Conservation (phyloP, 2,888 invertebrate genomes). For the Dascillus cervinus region DNA sequence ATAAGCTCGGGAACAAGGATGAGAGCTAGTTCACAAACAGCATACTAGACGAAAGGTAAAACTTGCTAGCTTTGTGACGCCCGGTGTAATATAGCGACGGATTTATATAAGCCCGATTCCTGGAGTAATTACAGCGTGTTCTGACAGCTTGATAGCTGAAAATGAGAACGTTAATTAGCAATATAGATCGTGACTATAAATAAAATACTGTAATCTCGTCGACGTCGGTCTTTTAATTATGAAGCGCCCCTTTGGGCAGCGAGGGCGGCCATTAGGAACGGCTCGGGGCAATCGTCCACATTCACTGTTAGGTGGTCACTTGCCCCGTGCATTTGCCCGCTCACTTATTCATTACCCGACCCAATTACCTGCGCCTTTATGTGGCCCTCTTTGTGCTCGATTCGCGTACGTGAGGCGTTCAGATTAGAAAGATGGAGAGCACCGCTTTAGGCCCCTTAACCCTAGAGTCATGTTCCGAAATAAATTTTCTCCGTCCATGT, state of each 20-base stretch:
- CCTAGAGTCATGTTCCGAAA: too few relatives aligned
- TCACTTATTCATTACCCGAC: constrained; percentile 32
- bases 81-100: background rate
- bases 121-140: constrained; percentile 28
- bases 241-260: constrained; percentile 32
- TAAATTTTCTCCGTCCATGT: too few relatives aligned
- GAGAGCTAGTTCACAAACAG: too few relatives aligned
- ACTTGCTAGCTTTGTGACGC: background rate
- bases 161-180: constrained; percentile 43
- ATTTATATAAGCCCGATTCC: constrained; percentile 7
- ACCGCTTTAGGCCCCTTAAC: constrained; percentile 11
- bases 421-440: constrained; percentile 16
- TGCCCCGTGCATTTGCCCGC: constrained; percentile 17
- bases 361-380: constrained; percentile 33
- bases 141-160: constrained; percentile 37
- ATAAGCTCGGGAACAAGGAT: too few relatives aligned
- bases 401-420: constrained; percentile 16
- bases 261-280: constrained; percentile 31
- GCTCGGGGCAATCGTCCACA: constrained; percentile 24
- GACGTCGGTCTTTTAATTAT: constrained; percentile 41
- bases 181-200: constrained; percentile 45
- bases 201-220: constrained; percentile 41
- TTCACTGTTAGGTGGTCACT: constrained; percentile 20
- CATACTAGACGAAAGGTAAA: background rate
- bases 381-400: constrained; percentile 27